Percentiles rank a stretch among this genome's conserved stretches.
Evolutionary conservation across 2,888 invertebrate genomes (phyloP).

Genomic region (Drosophila antonietae): DNA sequence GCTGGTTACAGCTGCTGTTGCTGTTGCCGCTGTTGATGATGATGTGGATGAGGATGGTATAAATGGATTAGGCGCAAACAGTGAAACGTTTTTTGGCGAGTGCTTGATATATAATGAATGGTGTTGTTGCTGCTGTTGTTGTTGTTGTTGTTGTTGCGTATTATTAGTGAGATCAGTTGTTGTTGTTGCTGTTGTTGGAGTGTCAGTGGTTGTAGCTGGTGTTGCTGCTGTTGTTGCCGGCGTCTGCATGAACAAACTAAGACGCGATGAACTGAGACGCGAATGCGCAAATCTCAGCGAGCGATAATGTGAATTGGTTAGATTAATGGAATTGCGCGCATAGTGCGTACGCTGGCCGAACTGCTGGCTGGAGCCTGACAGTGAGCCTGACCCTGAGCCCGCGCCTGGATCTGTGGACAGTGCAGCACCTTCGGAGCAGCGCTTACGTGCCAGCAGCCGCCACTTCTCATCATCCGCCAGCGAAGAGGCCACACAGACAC

Average conservation of each 20-base stretch:
- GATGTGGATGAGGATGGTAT: constrained; percentile 56
- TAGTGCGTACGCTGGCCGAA: constrained; percentile 81
- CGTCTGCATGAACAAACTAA: constrained; percentile 82
- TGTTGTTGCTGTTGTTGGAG: constrained; percentile 29
- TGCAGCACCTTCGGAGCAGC: constrained; percentile 80
- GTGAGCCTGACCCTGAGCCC: not conserved
- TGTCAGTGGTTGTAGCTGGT: constrained; percentile 51
- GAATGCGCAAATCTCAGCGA: constrained; percentile 84
- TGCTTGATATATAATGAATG: constrained; percentile 73
- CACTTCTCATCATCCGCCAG: constrained; percentile 84
- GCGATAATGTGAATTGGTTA: constrained; percentile 83
- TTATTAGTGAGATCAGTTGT: constrained; percentile 53
- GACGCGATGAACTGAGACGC: constrained; percentile 82
- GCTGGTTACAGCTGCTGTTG: constrained; percentile 34
- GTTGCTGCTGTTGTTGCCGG: constrained; percentile 35
- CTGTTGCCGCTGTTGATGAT: constrained; percentile 27
- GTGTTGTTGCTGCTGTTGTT: constrained; percentile 57
- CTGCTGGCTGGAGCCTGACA: constrained; percentile 47
- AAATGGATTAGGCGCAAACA: constrained; percentile 74
- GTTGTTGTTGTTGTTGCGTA: constrained; percentile 38
- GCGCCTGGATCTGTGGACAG: constrained; percentile 31
- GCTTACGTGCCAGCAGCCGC: constrained; percentile 83
- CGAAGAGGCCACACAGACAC: constrained; percentile 76
- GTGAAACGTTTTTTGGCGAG: constrained; percentile 70
- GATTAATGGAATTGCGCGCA: constrained; percentile 83